Base-by-base conservation (phyloP, 1,140 invertebrate species). In the Drosophila kohkoa region DNA sequence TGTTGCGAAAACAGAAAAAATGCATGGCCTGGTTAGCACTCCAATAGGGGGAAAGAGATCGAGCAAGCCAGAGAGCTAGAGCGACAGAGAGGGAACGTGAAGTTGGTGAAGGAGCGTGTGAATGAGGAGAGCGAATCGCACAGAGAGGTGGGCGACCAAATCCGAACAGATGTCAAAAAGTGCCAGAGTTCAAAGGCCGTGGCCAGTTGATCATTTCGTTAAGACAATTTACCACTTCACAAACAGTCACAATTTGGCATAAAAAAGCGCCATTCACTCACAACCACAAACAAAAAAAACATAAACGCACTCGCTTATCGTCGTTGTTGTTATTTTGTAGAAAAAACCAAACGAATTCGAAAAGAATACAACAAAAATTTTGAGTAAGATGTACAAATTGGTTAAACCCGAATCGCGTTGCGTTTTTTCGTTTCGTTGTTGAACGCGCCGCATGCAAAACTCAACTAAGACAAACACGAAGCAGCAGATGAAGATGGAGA, bases 1-100 rank as follows among this genome's bases (percentile, higher is more conserved):
- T 78, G 60, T 75, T 78, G 75, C 77, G 65, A 89, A 88, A 81
- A 79, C 51, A 75, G 75, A 87, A 88, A 88, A 88, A 80, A 73
- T 79, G 79, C 81, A 82, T 83, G 80, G 83, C 82, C 82, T 88
- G 77, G 69, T 83, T 87, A 73, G 48, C 45, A 60, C 43, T 64
- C 35, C 41, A 71, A 32, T 25, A 51, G 62, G 38, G 30, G 54
- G 41, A 55, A 15, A 32, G 28, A 28, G 67, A 54, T 28, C 45
- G 38, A 45, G 25, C 3, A 15, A 55, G 35, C 20, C 20, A 52
- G 35, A 5, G 46, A 60, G 13, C 13, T 15, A 20, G 38, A n/a
- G 49, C 11, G 32, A 48, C 8, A 20, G 32, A 10, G 32, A 51
- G 46, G 11, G 45, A 52, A 55, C 10, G 2, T 41, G 32, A 8